Evolutionary conservation across 2,888 invertebrate species (phyloP).

Genomic region (Molanna angustata): DNA sequence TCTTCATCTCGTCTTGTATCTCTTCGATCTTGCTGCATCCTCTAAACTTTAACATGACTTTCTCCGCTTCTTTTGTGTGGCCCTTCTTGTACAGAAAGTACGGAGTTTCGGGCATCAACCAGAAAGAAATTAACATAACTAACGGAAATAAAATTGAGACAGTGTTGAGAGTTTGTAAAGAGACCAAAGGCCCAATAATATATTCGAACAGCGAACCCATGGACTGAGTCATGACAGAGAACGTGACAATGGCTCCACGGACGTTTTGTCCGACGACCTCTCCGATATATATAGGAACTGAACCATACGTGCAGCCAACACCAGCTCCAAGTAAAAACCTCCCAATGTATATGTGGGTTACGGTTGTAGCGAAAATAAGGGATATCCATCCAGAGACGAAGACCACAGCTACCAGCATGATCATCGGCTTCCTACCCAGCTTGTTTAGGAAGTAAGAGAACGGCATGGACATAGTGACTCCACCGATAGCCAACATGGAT

Average conservation of each 20-base stretch:
- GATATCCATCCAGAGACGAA: conserved; percentile 27
- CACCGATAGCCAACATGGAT: conserved; percentile 29
- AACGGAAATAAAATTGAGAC: conserved; percentile 23
- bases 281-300: conserved; percentile 29
- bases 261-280: conserved; percentile 27
- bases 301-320: conserved; percentile 27
- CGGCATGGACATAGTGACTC: conserved; percentile 26
- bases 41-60: conserved; percentile 26
- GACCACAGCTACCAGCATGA: conserved; percentile 20
- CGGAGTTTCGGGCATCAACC: conserved; percentile 29
- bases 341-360: conserved; percentile 26
- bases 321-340: conserved; percentile 27
- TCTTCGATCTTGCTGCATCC: conserved; percentile 24
- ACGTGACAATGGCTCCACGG: conserved; percentile 27
- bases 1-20: conserved; percentile 27
- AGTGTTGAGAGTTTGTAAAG: conserved; percentile 25
- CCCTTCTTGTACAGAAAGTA: conserved; percentile 28
- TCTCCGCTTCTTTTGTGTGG: conserved; percentile 22
- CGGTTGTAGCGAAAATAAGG: conserved; percentile 22
- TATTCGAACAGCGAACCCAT: conserved; percentile 22
- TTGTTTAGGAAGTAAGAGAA: conserved; percentile 30
- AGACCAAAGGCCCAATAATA: conserved; percentile 24
- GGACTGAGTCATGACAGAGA: conserved; percentile 22
- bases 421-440: conserved; percentile 29
- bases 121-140: conserved; percentile 23